phyloP scores from a whole-genome alignment of 2,797 vertebrate species.

The Todus mexicanus region DNA sequence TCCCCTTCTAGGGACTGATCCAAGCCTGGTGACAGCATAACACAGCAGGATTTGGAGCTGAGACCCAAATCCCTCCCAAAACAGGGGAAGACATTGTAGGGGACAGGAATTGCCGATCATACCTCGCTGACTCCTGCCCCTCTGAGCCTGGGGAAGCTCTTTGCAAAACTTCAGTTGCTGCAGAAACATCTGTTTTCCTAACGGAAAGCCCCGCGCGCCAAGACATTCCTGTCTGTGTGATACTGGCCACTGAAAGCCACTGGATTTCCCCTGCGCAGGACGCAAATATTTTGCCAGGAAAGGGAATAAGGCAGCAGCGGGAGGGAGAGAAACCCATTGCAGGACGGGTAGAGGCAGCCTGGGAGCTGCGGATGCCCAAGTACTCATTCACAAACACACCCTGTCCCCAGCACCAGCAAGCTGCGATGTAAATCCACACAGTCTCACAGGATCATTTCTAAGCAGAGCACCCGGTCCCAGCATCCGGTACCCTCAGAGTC shows the following conservation, averaged over 20 bases:
- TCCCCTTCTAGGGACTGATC: background rate
- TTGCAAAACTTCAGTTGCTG: background rate
- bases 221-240: constrained; percentile 51
- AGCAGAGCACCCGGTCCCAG: background rate
- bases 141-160: background rate
- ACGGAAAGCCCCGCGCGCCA: constrained; percentile 23
- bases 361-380: background rate
- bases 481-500: background rate
- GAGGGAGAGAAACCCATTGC: background rate
- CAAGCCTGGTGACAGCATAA: background rate
- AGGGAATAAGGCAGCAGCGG: background rate
- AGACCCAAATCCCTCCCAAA: background rate
- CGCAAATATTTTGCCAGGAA: constrained; percentile 25
- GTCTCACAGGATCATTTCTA: background rate
- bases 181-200: constrained; percentile 62
- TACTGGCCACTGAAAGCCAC: constrained; percentile 40
- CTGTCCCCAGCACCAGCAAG: background rate
- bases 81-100: background rate
- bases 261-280: constrained; percentile 21
- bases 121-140: background rate
- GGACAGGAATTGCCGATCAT: background rate
- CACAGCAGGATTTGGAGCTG: background rate
- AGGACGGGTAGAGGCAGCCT: background rate
- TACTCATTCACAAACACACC: background rate
- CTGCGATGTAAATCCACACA: accelerated